Evolutionary conservation across 2,888 invertebrate genomes (phyloP), one percentile per base, ranked within the genome.

Genomic region (Drosophila flavopinicola): DNA sequence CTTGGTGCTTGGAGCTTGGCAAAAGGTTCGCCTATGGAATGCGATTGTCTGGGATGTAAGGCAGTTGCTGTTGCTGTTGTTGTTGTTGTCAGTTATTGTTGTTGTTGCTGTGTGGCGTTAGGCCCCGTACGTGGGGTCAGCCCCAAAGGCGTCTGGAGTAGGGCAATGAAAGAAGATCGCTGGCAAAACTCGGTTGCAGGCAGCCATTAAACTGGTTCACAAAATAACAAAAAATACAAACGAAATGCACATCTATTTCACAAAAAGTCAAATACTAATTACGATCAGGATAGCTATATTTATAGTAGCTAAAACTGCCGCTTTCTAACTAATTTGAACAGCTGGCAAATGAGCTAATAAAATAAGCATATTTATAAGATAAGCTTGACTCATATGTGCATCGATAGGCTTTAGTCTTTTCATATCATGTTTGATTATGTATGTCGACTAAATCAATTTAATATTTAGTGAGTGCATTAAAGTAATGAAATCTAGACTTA

Each of bases 81-180:
- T 32, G 41, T 9, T 32, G 49, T 4, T 38, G 48, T 1, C 30
- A n/a, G 24, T 9, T 35, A 35, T 7, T 47, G 45, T 35, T 56
- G 39, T 6, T 59, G 39, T 33, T 57, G 42, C 11, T 56, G 60
- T 52, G 45, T 64, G 53, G 79, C 75, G 68, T 68, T 78, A 68
- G 71, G 60, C 75, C 72, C 42, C 78, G 75, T 85, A 79, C 85
- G 85, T 82, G 78, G 83, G 83, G 78, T 79, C 78, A 79, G 68
- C 41, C 48, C 41, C 48, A 53, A 51, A 68, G 78, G 78, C 78
- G 72, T 75, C 75, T 56, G 59, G 53, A 70, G 64, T 73, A 66
- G 65, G 65, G 60, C 68, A 67, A 38, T 67, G 63, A 41, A 68
- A 60, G 71, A 64, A 61, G 54, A 69, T 57, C 30, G 63, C 32